Evolutionary conservation across 2,888 invertebrate species (phyloP).

Genomic region (Hemistola chrysoprasaria): DNA sequence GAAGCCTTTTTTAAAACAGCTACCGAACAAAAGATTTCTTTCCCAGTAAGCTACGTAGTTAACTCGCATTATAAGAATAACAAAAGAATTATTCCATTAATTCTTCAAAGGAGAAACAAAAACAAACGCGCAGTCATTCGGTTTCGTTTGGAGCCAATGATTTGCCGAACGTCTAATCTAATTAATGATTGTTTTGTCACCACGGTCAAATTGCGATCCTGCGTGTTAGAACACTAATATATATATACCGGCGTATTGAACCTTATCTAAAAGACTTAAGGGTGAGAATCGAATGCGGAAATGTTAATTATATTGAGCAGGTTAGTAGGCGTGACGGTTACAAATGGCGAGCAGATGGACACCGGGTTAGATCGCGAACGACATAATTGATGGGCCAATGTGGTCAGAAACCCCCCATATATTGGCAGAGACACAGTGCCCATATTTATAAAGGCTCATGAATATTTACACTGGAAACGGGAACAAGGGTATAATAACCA

Average conservation of each 20-base stretch:
- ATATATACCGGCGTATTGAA: conserved; percentile 14
- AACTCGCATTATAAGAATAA: conserved; percentile 11
- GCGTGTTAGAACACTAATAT: conserved; percentile 38
- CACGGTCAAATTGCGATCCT: conserved; percentile 52
- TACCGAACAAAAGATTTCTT: conserved; percentile 6
- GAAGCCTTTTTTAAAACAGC: conserved; percentile 2
- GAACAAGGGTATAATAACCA: conserved; percentile 29
- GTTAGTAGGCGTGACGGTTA: conserved; percentile 57
- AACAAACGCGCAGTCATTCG: conserved; percentile 53
- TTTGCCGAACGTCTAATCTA: conserved; percentile 61
- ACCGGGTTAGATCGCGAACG: conserved; percentile 66
- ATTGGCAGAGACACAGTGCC: conserved; percentile 44
- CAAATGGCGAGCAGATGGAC: conserved; percentile 70
- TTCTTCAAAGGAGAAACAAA: conserved; percentile 32
- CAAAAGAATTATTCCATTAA: conserved; percentile 26
- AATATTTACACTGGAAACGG: conserved; percentile 40
- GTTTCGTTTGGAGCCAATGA: conserved; percentile 53
- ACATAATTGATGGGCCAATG: conserved; percentile 68
- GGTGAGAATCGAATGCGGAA: conserved; percentile 28
- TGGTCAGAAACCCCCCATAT: conserved; percentile 43
- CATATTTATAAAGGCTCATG: conserved; percentile 43
- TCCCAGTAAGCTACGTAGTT: too few species aligned
- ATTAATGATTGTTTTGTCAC: conserved; percentile 70
- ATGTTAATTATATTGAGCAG: conserved; percentile 29
- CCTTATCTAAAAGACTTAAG: conserved; percentile 31